These are phyloP conservation scores for Anguilla megastoma DNA, from an alignment of 2,797 vertebrate species.

Conservation along the genomic window DNA sequence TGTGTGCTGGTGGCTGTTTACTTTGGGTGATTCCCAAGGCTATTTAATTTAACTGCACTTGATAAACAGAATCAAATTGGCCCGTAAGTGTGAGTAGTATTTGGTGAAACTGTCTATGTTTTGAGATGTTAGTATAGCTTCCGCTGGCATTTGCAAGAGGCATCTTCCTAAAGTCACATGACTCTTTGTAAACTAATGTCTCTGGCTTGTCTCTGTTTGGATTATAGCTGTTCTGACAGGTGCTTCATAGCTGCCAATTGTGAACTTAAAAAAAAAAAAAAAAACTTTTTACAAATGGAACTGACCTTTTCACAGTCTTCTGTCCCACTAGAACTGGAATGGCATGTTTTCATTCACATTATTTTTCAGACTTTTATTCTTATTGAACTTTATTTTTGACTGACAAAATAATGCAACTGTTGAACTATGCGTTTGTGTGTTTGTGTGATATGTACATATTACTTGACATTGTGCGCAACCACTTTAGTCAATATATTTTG, in stretches of 20 bases:
- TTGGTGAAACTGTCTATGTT: slow-evolving; percentile 48
- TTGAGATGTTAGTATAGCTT: slow-evolving; percentile 42
- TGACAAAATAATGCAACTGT: slow-evolving; percentile 15
- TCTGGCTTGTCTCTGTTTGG: slow-evolving; percentile 70
- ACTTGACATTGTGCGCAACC: neutral
- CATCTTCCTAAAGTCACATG: slow-evolving; percentile 43
- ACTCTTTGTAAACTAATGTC: slow-evolving; percentile 50
- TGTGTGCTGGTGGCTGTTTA: neutral
- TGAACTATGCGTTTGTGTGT: neutral
- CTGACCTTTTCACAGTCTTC: slow-evolving; percentile 43
- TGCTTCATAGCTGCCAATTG: slow-evolving; percentile 64
- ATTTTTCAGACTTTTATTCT: slow-evolving; percentile 52
- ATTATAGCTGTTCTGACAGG: slow-evolving; percentile 47
- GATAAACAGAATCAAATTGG: slow-evolving; percentile 38
- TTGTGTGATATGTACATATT: neutral
- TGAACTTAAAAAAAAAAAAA: slow-evolving; percentile 42
- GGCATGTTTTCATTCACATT: slow-evolving; percentile 62
- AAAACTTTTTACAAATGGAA: slow-evolving; percentile 63
- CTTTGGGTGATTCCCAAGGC: neutral
- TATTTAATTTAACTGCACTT: neutral
- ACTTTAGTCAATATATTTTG: neutral
- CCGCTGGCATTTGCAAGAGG: slow-evolving; percentile 46
- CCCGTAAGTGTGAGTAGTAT: slow-evolving; percentile 42
- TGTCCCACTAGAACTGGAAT: slow-evolving; percentile 51
- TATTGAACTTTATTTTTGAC: slow-evolving; percentile 38